Conservation (phyloP, 92 coral and sea anemone genomes). For the Bergia sp. region DNA sequence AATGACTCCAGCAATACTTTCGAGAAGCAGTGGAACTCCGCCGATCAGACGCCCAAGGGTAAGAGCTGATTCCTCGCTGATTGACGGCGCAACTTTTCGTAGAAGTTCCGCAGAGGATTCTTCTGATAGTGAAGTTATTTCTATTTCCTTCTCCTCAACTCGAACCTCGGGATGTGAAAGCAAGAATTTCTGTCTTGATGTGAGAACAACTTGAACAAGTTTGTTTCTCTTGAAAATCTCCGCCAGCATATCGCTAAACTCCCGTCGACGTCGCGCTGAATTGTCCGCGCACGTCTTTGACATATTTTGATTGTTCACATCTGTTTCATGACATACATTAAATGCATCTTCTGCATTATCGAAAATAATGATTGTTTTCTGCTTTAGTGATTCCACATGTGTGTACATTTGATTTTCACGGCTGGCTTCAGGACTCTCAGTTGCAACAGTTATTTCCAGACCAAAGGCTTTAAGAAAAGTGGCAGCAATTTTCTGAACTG, state of each 20-base stretch:
- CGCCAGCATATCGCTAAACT: slow-evolving; percentile 38
- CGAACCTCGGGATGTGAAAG: slow-evolving; percentile 40
- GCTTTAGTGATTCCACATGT: slow-evolving; percentile 31
- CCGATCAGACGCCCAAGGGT: slow-evolving; percentile 11
- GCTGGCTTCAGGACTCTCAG: not conserved
- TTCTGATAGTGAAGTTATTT: slow-evolving; percentile 19
- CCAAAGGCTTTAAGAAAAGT: slow-evolving; percentile 31
- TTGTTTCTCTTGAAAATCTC: slow-evolving; percentile 13
- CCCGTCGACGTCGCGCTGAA: slow-evolving; percentile 28
- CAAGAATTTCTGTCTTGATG: slow-evolving; percentile 35
- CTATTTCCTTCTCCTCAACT: slow-evolving; percentile 37
- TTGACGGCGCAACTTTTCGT: slow-evolving; percentile 29
- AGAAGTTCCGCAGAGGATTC: slow-evolving; percentile 36
- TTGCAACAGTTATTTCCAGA: slow-evolving; percentile 10
- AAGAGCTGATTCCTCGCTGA: slow-evolving; percentile 15
- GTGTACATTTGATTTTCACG: slow-evolving; percentile 33
- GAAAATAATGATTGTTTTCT: slow-evolving; percentile 33
- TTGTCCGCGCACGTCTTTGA: not conserved
- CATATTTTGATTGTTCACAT: not conserved
- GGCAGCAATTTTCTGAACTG: slow-evolving; percentile 9
- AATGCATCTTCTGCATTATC: slow-evolving; percentile 35
- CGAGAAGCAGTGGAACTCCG: slow-evolving; percentile 37
- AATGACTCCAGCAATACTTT: slow-evolving; percentile 24
- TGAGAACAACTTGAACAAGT: slow-evolving; percentile 11
- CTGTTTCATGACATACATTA: not conserved